phyloP scores from a whole-genome alignment of 2,797 vertebrate species.

The Sebastes diaconus region DNA sequence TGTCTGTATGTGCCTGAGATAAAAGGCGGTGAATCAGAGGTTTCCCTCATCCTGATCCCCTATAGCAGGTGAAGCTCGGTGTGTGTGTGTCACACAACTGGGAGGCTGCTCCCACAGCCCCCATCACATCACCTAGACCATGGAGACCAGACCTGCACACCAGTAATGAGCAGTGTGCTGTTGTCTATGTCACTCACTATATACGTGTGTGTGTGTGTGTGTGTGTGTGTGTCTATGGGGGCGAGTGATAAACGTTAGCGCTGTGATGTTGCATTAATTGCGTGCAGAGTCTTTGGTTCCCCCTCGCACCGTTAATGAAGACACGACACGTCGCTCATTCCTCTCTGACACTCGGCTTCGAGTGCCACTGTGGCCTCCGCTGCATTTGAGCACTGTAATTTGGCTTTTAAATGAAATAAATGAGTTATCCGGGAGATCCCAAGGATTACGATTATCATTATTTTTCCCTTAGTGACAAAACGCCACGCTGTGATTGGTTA shows the following conservation, averaged over 20 bases:
- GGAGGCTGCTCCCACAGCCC: conserved; percentile 62
- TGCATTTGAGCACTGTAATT: conserved; percentile 73
- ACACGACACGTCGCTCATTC: conserved; percentile 62
- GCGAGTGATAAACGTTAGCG: conserved; percentile 72
- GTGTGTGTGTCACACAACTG: conserved; percentile 44
- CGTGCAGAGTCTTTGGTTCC: conserved; percentile 76
- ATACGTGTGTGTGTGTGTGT: conserved; percentile 33
- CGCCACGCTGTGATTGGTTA: conserved; percentile 78
- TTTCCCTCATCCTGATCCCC: conserved; percentile 74
- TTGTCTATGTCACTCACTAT: conserved; percentile 63
- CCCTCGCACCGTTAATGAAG: conserved; percentile 75
- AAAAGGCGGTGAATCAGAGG: conserved; percentile 77
- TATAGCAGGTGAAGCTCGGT: conserved; percentile 58
- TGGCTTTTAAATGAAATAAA: conserved; percentile 82
- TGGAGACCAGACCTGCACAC: conserved; percentile 68
- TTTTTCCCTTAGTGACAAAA: conserved; percentile 73
- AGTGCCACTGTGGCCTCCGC: conserved; percentile 70
- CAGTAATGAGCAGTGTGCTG: conserved; percentile 75
- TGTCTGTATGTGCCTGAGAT: conserved; percentile 65
- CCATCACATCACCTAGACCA: conserved; percentile 73
- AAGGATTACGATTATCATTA: conserved; percentile 77
- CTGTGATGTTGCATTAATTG: conserved; percentile 84
- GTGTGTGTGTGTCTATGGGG: conserved; percentile 44
- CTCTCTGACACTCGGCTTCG: conserved; percentile 59
- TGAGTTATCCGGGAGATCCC: conserved; percentile 76